phyloP scores from a whole-genome alignment of 2,888 invertebrate genomes.

The Ennomos erosarius region DNA sequence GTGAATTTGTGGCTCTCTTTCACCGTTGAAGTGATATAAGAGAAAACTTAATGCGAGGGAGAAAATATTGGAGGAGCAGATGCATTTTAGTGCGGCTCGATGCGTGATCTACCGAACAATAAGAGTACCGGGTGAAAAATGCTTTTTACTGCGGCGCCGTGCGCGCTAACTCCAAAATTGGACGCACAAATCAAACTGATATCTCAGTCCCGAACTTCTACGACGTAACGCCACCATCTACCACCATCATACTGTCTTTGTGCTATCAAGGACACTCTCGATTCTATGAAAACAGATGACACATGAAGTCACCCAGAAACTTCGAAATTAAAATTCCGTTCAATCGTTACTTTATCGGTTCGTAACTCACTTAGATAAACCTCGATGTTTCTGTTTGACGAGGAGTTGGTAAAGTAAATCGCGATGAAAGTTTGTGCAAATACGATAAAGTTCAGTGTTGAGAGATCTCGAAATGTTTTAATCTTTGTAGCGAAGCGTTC shows the following conservation, averaged over 20 bases:
- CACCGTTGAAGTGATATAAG: slow-evolving; percentile 35
- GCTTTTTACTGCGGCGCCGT: slow-evolving; percentile 35
- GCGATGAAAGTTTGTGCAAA: slow-evolving; percentile 59
- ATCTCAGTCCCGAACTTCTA: slow-evolving; percentile 44
- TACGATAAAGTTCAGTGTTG: slow-evolving; percentile 58
- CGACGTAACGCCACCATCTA: slow-evolving; percentile 30
- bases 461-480: slow-evolving; percentile 54
- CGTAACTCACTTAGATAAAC: slow-evolving; percentile 63
- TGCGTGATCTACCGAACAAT: slow-evolving; percentile 60
- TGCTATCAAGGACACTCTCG: too few relatives aligned
- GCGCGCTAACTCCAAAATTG: slow-evolving; percentile 51
- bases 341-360: slow-evolving; percentile 64
- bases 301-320: too few relatives aligned
- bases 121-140: slow-evolving; percentile 44
- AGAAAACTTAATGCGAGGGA: slow-evolving; percentile 44
- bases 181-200: slow-evolving; percentile 63
- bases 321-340: slow-evolving; percentile 62
- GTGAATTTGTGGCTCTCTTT: slow-evolving; percentile 14
- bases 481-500: slow-evolving; percentile 40
- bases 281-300: too few relatives aligned
- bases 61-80: slow-evolving; percentile 54
- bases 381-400: slow-evolving; percentile 69
- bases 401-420: slow-evolving; percentile 63
- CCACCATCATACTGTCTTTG: too few relatives aligned
- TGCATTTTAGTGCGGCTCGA: slow-evolving; percentile 60